phyloP scores from a whole-genome alignment of 2,888 invertebrate genomes.

The Melolontha melolontha region DNA sequence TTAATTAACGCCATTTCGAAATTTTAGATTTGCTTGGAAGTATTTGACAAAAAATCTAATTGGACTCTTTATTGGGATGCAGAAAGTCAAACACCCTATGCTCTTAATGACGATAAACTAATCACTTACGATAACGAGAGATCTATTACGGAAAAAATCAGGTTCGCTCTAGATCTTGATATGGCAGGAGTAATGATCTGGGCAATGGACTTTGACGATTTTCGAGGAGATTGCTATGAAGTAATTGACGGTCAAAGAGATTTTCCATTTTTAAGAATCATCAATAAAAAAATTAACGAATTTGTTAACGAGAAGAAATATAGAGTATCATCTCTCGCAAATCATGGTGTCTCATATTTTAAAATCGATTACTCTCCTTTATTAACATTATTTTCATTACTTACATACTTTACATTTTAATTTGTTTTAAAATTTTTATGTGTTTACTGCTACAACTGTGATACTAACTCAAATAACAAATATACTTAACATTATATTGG shows the following conservation, averaged over 20 bases:
- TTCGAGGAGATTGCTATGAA: constrained; percentile 75
- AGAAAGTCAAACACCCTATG: constrained; percentile 73
- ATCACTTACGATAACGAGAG: constrained; percentile 83
- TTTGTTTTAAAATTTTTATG: too few relatives aligned
- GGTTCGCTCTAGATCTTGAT: constrained; percentile 65
- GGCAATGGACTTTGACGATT: constrained; percentile 92
- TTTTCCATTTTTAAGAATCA: constrained; percentile 79
- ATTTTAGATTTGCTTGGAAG: constrained; percentile 73
- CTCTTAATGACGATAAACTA: constrained; percentile 73
- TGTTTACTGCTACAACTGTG: too few relatives aligned
- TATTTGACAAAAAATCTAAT: constrained; percentile 68
- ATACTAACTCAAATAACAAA: too few relatives aligned
- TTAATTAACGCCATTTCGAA: too few relatives aligned
- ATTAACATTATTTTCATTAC: too few relatives aligned
- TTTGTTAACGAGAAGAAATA: background rate
- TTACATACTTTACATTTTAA: too few relatives aligned
- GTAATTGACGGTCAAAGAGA: constrained; percentile 67
- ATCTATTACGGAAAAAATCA: constrained; percentile 81
- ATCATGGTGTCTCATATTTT: too few relatives aligned
- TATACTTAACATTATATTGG: too few relatives aligned
- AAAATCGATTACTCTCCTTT: too few relatives aligned
- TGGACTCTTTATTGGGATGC: constrained; percentile 82
- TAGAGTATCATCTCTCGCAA: too few relatives aligned
- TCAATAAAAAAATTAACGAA: constrained; percentile 69
- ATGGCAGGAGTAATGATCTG: constrained; percentile 89